Evolutionary conservation across 1,140 invertebrate species (phyloP), one percentile per base, ranked within the genome.

Genomic region (Macrosteles quadrilineatus): DNA sequence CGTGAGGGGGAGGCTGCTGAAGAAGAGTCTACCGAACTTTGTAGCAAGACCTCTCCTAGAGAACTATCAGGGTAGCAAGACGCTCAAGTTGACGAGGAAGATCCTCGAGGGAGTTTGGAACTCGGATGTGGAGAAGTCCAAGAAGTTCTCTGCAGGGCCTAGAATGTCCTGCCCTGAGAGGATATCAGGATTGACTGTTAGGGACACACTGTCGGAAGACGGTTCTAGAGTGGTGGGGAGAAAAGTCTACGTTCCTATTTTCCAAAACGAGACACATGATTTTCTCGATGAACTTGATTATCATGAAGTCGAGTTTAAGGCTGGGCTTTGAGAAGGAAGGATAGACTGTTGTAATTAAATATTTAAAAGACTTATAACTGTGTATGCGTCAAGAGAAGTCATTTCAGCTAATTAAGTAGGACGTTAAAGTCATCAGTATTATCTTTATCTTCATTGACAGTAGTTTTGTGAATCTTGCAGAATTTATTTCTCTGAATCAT

Each of bases 221-320:
- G 47, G 47, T 6, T 17, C 14, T 19, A 17, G 47, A 19, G 47
- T 50, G 4, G 21, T 50, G 4, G n/a, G 47, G 4, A 50, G 47
- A n/a, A 50, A n/a, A 50, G 47, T 50, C 4, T 50, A 9, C 21
- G n/a, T n/a, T 11, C 47, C 47, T 50, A 19, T 50, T 3, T 50
- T 50, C 21, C 47, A 21, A 50, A 50, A 50, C 21, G 47, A 50
- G 47, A 50, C 47, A 9, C 47, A 50, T 50, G 47, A 50, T 50
- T 50, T 50, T 50, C 4, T 50, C 3, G 47, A 50, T 19, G 47
- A 50, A 50, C 47, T 50, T 21, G 47, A 50, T n/a, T 50, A 50
- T 50, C 4, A 4, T 50, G 47, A 50, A 50, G 47, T 50, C n/a
- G 21, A 50, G n/a, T 50, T 11, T 50, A 50, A 50, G n/a, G 14